Base-by-base conservation (phyloP, 2,888 invertebrate species). In the Tinea pellionella region DNA sequence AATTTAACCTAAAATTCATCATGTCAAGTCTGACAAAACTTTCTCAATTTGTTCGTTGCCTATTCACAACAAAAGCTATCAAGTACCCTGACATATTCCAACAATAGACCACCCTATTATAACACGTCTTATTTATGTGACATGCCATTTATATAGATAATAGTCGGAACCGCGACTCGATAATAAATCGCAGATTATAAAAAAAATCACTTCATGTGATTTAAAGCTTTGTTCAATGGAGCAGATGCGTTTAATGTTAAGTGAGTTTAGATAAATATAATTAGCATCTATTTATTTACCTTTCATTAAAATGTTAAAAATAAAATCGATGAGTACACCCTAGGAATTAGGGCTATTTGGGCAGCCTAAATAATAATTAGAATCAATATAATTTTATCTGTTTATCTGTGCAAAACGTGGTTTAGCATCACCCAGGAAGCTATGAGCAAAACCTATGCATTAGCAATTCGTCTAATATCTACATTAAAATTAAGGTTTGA, bases 81-180 rank as follows among this genome's bases (percentile, higher is more conserved):
- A 9, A 37, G 37, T 37, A 37, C 9, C n/a, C 9, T 47, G 47
- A 16, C 47, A 47, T 47, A 47, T 47, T 16, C 15, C 9, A 47
- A 47, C 47, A 47, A 47, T 47, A 15, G 15, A 15, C n/a, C 47
- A 47, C 47, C 47, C 47, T 15, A 47, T 47, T 47, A 47, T 47
- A 16, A 47, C 47, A 16, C 47, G 47, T 47, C 47, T 70, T 76
- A 75, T 76, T 77, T 79, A 75, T 77, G 71, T 70, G 71, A 69
- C 69, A 62, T 67, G 69, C 70, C 71, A 47, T 47, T 47, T 15
- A 15, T 47, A 47, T n/a, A 47, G 47, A 47, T 47, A 15, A 47
- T 47, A 47, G 47, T 47, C 53, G 53, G 53, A 53, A 53, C 53
- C 53, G 16, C 24, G 19, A 53, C 53, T 18, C 19, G 19, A 24